Conservation (phyloP, 2,113 vertebrate species). For the Podarcis raffonei region DNA sequence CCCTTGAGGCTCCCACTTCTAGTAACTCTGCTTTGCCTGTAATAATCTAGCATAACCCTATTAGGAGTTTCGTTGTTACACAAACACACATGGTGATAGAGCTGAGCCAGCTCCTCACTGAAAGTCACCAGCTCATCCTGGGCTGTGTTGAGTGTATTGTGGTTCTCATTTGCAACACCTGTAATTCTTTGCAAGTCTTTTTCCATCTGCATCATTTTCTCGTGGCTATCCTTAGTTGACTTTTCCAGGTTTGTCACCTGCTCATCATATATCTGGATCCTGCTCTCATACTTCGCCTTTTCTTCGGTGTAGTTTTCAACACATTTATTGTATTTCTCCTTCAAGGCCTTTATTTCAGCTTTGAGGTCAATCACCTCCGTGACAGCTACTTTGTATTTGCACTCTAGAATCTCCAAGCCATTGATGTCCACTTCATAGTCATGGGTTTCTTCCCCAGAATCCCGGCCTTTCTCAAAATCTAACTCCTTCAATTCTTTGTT, state of each 20-base stretch:
- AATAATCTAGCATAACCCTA: constrained; percentile 98
- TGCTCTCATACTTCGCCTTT: constrained; percentile 82
- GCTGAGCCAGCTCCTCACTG: constrained; percentile 96
- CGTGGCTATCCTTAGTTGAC: constrained; percentile 83
- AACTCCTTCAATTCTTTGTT: constrained; percentile 85
- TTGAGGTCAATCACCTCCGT: constrained; percentile 97
- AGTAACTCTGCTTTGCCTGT: constrained; percentile 91
- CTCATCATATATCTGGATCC: constrained; percentile 82
- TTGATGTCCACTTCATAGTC: constrained; percentile 88
- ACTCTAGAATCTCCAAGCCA: constrained; percentile 93
- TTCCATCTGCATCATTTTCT: constrained; percentile 86
- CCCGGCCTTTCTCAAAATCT: constrained; percentile 85
- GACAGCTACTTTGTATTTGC: constrained; percentile 96
- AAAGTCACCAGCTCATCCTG: constrained; percentile 97
- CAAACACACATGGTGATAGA: constrained; percentile 97
- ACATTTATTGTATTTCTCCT: constrained; percentile 93
- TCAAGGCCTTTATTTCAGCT: constrained; percentile 94
- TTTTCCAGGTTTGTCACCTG: constrained; percentile 87
- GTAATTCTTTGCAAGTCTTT: constrained; percentile 86
- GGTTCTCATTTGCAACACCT: constrained; percentile 85
- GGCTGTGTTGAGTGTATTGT: constrained; percentile 89
- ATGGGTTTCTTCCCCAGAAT: constrained; percentile 75
- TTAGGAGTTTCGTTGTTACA: constrained; percentile 99
- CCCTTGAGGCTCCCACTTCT: constrained; percentile 93
- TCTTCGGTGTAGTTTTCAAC: constrained; percentile 89